These are phyloP conservation scores for Polyommatus icarus DNA, from an alignment of 2,888 invertebrate genomes.

Conservation along the genomic window DNA sequence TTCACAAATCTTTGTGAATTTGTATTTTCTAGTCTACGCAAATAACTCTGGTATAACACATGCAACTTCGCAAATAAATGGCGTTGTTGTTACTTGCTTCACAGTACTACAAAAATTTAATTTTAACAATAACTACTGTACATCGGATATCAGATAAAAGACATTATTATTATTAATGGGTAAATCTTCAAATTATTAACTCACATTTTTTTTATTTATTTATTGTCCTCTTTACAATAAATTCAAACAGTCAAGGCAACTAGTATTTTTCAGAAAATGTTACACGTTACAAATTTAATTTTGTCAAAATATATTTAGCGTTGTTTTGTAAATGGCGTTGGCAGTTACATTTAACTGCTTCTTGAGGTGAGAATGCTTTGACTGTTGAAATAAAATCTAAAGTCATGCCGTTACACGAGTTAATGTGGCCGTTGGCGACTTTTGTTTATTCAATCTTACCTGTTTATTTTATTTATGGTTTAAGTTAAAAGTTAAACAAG, in stretches of 20 bases:
- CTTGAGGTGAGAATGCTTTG: conserved; percentile 19
- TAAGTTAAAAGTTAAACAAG: background rate
- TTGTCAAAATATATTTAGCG: background rate
- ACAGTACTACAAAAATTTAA: no score
- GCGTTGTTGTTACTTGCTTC: no score
- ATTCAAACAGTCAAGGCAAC: background rate
- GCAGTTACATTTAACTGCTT: conserved; percentile 1
- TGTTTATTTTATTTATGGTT: background rate
- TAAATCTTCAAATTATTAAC: no score
- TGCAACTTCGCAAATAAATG: no score
- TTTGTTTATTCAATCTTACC: background rate
- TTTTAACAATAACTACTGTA: no score
- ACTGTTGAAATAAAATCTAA: background rate
- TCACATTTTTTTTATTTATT: background rate
- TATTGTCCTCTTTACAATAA: background rate
- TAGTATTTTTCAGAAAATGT: background rate
- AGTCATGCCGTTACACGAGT: background rate
- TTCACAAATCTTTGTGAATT: no score
- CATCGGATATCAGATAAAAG: no score
- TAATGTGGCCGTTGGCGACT: background rate
- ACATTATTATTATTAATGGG: no score
- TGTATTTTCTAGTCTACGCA: no score
- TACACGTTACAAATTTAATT: background rate
- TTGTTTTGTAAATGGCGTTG: background rate
- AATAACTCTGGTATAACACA: no score